A percentile compares a stretch with the other conserved stretches of the same genome.
Evolutionary conservation across 2,113 vertebrate species (phyloP).

Genomic region (Channa argus): DNA sequence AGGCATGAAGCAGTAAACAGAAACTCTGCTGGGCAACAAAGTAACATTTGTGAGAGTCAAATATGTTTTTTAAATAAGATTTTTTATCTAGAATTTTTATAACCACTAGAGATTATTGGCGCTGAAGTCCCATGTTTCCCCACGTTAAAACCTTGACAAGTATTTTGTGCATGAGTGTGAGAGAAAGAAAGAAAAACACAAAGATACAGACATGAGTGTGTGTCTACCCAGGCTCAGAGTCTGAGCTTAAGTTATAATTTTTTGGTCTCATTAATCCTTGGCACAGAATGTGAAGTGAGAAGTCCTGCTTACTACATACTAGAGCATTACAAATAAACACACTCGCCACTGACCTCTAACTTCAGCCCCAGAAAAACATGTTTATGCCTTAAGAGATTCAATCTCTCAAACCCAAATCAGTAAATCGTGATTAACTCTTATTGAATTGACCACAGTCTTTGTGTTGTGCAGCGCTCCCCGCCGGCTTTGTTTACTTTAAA

Average conservation of each 20-base stretch:
- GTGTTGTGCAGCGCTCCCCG: slow-evolving; percentile 25
- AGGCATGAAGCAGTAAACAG: slow-evolving; percentile 40
- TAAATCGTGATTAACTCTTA: slow-evolving; percentile 40
- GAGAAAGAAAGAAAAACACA: neutral
- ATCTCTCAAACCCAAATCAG: slow-evolving; percentile 25
- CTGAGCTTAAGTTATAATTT: slow-evolving; percentile 19
- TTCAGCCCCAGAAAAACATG: slow-evolving; percentile 15
- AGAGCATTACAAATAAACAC: neutral
- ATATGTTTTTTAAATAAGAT: slow-evolving; percentile 28
- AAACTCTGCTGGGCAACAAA: slow-evolving; percentile 18
- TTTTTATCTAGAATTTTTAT: slow-evolving; percentile 7
- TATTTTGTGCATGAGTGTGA: slow-evolving; percentile 4
- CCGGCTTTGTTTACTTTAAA: slow-evolving; percentile 20
- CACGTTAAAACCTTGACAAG: slow-evolving; percentile 45
- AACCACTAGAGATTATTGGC: slow-evolving; percentile 11
- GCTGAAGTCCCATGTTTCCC: slow-evolving; percentile 45
- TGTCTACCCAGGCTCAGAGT: neutral
- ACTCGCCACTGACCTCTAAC: neutral
- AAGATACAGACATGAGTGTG: neutral
- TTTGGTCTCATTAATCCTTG: slow-evolving; percentile 19
- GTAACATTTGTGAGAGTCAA: slow-evolving; percentile 46
- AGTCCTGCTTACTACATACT: neutral
- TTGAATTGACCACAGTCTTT: slow-evolving; percentile 19
- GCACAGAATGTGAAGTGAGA: slow-evolving; percentile 3
- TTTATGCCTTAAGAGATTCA: slow-evolving; percentile 19